phyloP scores from a whole-genome alignment of 92 coral and sea anemone genomes.

The Epizoanthus ramosus region DNA sequence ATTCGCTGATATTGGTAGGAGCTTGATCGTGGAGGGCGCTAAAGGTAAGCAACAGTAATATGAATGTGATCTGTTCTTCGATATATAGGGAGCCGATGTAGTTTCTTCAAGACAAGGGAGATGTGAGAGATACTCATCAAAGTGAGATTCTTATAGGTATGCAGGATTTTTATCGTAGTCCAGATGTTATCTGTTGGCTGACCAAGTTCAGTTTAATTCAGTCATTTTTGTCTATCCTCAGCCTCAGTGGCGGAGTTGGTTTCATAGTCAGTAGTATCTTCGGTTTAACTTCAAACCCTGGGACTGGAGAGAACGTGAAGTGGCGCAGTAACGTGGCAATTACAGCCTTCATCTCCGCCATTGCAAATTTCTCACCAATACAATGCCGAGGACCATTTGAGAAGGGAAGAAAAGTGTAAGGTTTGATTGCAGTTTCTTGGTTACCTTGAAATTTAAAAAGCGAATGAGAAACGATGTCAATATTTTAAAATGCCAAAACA shows the following conservation, averaged over 20 bases:
- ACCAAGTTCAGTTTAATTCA: too few relatives aligned
- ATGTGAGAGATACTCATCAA: too few relatives aligned
- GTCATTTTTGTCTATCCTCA: constrained; percentile 30
- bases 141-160: too few relatives aligned
- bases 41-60: too few relatives aligned
- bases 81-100: too few relatives aligned
- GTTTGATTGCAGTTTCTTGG: constrained; percentile 31
- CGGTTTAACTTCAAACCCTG: constrained; percentile 60
- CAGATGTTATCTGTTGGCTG: too few relatives aligned
- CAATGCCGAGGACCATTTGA: constrained; percentile 75
- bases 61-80: too few relatives aligned
- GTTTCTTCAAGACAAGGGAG: too few relatives aligned
- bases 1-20: too few relatives aligned
- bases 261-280: constrained; percentile 37
- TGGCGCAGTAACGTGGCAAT: constrained; percentile 51
- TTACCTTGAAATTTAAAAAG: constrained; percentile 38
- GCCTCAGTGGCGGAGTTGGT: constrained; percentile 56
- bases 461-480: not conserved
- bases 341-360: constrained; percentile 68
- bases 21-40: too few relatives aligned
- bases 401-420: constrained; percentile 65
- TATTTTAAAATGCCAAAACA: too few relatives aligned
- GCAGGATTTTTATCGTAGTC: too few relatives aligned
- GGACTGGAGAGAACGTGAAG: constrained; percentile 57
- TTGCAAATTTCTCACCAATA: constrained; percentile 68